These are phyloP conservation scores for Bothrops jararaca DNA, from an alignment of 2,113 vertebrate genomes.

Conservation along the genomic window DNA sequence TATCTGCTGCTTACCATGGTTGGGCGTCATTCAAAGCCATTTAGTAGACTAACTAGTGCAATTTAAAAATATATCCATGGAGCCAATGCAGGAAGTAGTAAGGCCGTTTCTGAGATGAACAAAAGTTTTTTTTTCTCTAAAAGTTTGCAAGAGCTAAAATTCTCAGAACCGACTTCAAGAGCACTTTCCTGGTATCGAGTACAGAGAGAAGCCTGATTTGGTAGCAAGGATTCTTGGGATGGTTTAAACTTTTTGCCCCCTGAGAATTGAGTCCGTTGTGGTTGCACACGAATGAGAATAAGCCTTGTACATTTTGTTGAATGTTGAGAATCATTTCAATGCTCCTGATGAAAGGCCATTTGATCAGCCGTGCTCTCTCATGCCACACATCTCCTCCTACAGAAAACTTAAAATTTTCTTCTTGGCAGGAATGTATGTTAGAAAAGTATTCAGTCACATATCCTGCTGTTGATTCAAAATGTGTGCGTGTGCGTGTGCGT, in stretches of 20 bases:
- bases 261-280: not conserved
- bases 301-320: not conserved
- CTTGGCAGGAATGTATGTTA: not conserved
- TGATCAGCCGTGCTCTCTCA: not conserved
- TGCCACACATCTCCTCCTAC: not conserved
- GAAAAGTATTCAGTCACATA: not conserved
- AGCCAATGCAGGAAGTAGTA: not conserved
- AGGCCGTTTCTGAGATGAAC: not conserved
- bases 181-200: not conserved
- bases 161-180: not conserved
- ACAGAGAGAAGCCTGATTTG: not conserved
- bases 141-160: not conserved
- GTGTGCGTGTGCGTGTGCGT: not conserved
- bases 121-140: not conserved
- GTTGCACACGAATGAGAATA: not conserved
- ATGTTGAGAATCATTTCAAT: not conserved
- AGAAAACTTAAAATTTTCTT: not conserved
- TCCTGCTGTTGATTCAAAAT: not conserved
- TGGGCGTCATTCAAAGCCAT: not conserved
- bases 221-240: not conserved
- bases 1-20: not conserved
- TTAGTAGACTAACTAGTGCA: not conserved
- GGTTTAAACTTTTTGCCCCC: not conserved
- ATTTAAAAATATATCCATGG: not conserved
- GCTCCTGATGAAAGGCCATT: not conserved